Conservation (phyloP, 2,113 vertebrate genomes). For the Lasiurus borealis region DNA sequence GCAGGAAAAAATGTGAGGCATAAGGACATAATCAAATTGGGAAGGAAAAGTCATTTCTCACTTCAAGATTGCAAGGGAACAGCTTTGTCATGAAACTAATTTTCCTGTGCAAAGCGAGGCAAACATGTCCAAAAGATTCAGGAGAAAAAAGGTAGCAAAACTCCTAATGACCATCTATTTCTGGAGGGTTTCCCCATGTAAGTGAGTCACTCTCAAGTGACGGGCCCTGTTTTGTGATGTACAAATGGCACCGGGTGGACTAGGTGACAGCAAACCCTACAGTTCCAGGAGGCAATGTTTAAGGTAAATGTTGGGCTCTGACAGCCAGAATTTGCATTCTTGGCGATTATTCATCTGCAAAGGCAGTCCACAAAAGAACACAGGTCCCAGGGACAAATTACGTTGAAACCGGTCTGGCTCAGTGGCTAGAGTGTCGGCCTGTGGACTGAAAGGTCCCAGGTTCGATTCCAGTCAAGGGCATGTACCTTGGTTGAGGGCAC, state of each 20-base stretch:
- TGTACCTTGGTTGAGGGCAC: too few relatives aligned
- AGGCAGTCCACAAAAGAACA: background rate
- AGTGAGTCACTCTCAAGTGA: background rate
- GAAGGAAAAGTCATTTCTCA: background rate
- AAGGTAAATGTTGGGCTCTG: background rate
- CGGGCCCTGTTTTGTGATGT: background rate
- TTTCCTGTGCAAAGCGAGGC: background rate
- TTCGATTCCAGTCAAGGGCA: too few relatives aligned
- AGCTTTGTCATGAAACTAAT: background rate
- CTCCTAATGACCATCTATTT: background rate
- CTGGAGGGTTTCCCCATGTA: background rate
- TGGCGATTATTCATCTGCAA: background rate
- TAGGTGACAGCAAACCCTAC: background rate
- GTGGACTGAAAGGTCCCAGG: too few relatives aligned
- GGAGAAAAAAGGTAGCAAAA: background rate
- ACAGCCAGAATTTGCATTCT: background rate
- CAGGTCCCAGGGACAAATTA: too few relatives aligned
- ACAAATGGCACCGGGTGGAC: background rate
- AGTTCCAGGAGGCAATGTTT: background rate
- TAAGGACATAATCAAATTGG: background rate
- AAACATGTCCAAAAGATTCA: background rate
- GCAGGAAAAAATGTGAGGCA: background rate
- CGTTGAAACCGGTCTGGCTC: too few relatives aligned
- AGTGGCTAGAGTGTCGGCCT: too few relatives aligned
- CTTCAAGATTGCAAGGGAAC: background rate